Base-by-base conservation (phyloP, 2,113 vertebrate species). In the Antechinus flavipes region DNA sequence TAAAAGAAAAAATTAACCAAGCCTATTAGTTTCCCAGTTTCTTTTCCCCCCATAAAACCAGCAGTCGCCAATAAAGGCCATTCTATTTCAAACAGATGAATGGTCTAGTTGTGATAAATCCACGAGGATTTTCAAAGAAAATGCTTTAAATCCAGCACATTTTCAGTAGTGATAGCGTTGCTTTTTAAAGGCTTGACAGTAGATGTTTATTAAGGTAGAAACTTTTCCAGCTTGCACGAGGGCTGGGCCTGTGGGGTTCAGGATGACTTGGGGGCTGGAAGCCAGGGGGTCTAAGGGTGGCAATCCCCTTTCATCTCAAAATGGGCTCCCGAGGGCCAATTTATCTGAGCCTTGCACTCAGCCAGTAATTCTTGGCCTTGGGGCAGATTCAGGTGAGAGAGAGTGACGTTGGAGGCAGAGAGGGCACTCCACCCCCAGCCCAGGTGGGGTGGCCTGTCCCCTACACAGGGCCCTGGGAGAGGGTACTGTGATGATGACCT, bases 1-100 rank as follows among this genome's bases (percentile, higher is more conserved):
- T 97, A 97, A 98, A 98, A 96, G 93, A 96, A 97, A 97, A 97
- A 97, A 98, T 97, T 97, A 97, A 95, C 93, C 95, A 98, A 96
- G 91, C 95, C 97, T 96, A 98, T 98, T 97, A 95, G 97, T 91
- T 76, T 96, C 89, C 91, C 93, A n/a, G 95, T 96, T 97, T 97
- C 96, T 96, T 96, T 95, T 89, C 93, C 94, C 92, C 12, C 91
- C 94, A 96, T 98, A 98, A 98, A 98, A 54, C 46, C 27, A 98
- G 93, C 93, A 93, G 95, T 95, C 95, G 97, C 96, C 93, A 95
- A 95, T 98, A 97, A 97, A 97, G 96, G 97, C 91, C 94, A 97
- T 94, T 97, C 96, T 97, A 95, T 96, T 98, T 95, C 96, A 92
- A 96, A 94, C 84, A 98, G 96, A 97, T 96, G 95, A 97, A 95